phyloP scores from a whole-genome alignment of 2,888 invertebrate species.

The Tetragnatha montana region DNA sequence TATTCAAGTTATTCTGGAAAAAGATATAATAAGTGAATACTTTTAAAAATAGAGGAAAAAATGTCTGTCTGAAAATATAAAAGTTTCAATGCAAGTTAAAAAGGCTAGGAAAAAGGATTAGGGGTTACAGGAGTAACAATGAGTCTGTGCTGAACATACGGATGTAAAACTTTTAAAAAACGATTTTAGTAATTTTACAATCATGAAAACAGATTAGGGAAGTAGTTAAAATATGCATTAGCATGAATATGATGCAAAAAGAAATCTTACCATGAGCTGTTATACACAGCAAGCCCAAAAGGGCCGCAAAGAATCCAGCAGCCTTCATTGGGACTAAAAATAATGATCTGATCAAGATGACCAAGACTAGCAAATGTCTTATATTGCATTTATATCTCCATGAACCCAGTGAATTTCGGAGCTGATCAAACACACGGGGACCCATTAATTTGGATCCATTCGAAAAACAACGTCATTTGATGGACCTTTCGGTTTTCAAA shows the following conservation, averaged over 20 bases:
- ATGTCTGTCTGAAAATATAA: no score
- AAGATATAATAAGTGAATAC: no score
- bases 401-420: neutral
- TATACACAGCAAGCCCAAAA: slow-evolving; percentile 13
- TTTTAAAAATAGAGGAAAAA: no score
- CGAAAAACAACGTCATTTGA: neutral
- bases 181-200: no score
- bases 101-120: no score
- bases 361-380: neutral
- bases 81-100: no score
- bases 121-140: no score
- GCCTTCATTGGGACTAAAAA: slow-evolving; percentile 1
- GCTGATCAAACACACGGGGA: neutral
- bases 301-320: slow-evolving; percentile 8
- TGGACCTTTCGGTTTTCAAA: neutral
- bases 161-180: no score
- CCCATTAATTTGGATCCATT: neutral
- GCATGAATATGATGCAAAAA: neutral
- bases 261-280: neutral
- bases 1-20: no score
- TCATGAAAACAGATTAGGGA: no score
- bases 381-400: neutral
- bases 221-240: no score
- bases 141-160: no score
- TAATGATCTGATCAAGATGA: neutral